Evolutionary conservation across 2,113 vertebrate genomes (phyloP).

Genomic region (Pantherophis guttatus): DNA sequence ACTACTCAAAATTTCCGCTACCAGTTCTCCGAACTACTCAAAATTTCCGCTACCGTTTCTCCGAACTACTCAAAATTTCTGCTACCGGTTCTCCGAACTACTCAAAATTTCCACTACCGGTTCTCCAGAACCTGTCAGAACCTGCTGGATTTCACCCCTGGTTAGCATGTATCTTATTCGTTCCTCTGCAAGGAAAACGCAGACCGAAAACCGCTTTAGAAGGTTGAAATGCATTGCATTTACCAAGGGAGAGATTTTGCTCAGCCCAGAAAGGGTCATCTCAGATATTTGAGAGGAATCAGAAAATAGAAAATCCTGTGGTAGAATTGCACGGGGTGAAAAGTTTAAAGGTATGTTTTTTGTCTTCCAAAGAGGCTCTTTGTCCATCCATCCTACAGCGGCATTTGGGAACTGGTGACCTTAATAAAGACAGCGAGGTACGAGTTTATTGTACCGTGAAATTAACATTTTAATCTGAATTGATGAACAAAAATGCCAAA

Average conservation of each 20-base stretch:
- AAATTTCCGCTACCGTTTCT: too few relatives aligned
- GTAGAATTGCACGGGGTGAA: slow-evolving; percentile 47
- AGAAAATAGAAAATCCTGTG: slow-evolving; percentile 29
- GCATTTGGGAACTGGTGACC: slow-evolving; percentile 67
- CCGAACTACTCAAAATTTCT: too few relatives aligned
- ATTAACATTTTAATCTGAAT: slow-evolving; percentile 80
- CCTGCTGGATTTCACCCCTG: too few relatives aligned
- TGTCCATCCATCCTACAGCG: slow-evolving; percentile 60
- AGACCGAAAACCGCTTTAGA: slow-evolving; percentile 51
- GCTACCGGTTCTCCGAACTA: too few relatives aligned
- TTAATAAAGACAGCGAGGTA: slow-evolving; percentile 74
- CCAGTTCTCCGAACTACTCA: too few relatives aligned
- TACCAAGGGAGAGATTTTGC: slow-evolving; percentile 39
- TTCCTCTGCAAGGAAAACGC: slow-evolving; percentile 56
- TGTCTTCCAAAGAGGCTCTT: slow-evolving; percentile 68
- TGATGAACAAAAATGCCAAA: slow-evolving; percentile 74
- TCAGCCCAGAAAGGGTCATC: slow-evolving; percentile 8
- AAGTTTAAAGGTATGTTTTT: slow-evolving; percentile 55
- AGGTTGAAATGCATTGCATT: slow-evolving; percentile 53
- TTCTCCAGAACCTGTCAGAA: too few relatives aligned
- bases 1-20: too few relatives aligned
- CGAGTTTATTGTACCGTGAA: slow-evolving; percentile 75
- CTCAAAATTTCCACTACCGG: too few relatives aligned
- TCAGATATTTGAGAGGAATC: slow-evolving; percentile 17
- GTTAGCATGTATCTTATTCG: background rate